Evolutionary conservation across 2,888 invertebrate genomes (phyloP), one percentile per base, ranked within the genome.

Genomic region (Cyrtodaria siliqua): DNA sequence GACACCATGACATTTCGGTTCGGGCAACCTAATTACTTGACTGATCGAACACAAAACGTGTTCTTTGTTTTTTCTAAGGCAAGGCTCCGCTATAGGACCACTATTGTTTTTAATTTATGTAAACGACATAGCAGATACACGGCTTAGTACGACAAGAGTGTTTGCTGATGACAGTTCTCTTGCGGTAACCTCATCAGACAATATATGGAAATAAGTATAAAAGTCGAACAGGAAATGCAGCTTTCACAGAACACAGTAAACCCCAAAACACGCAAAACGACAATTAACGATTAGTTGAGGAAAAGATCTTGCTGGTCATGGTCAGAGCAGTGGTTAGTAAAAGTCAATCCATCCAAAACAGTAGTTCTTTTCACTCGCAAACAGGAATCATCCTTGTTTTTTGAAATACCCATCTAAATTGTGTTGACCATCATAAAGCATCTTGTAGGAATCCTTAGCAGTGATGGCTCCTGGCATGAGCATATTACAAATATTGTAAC

Each of bases 121-220:
- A 2, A 68, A 59, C 49, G 60, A 75, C 29, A 68, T 69, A 14
- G 44, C 49, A 1, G 33, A 56, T n/a, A 14, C 61, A 6, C 47
- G 67, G 4, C 3, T 53, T 14, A 62, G 49, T 27, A 40, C 44
- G 6, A 18, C 52, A 1, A n/a, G 59, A 27, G 33, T 72, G 8
- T 66, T 60, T 66, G 72, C 72, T 16, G 61, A 72, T 53, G 63
- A 59, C 20, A 71, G 29, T 4, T 66, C 73, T 9, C 38, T 72
- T n/a, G 26, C 14, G 4, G 16, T 24, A n/a, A 24, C 60, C 3
- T 24, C 56, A n/a, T 40, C 60, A 6, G 1, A 16, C 8, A 33
- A 24, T 44, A 66, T 33, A 73, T 67, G 6, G 50, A 67, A 49
- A 52, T 38, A n/a, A 26, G 53, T 50, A 2, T 6, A 64, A 38